These are phyloP conservation scores for Mya arenaria DNA, from an alignment of 1,140 invertebrate genomes.

Conservation along the genomic window DNA sequence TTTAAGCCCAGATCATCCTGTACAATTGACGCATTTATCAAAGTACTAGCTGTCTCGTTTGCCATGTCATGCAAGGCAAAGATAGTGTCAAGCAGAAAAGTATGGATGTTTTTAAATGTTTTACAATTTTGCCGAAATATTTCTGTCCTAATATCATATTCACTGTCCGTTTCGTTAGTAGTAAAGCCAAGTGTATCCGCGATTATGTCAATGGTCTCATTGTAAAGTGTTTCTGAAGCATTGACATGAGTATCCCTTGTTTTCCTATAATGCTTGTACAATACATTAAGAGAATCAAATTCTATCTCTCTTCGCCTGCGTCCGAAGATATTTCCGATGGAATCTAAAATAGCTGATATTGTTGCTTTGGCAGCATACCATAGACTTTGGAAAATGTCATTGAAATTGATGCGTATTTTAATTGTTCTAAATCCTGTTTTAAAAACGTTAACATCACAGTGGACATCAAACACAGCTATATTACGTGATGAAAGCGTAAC, in stretches of 20 bases:
- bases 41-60: constrained; percentile 9
- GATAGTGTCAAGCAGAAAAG: constrained; percentile 17
- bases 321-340: background rate
- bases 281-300: background rate
- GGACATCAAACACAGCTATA: constrained; percentile 42
- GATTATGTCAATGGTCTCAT: constrained; percentile 16
- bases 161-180: background rate
- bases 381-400: constrained; percentile 33
- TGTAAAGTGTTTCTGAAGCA: background rate
- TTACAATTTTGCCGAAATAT: constrained; percentile 7
- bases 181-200: background rate
- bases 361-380: constrained; percentile 49
- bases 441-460: constrained; percentile 48
- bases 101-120: background rate
- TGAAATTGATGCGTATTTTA: constrained; percentile 40
- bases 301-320: constrained; percentile 17
- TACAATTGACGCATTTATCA: background rate
- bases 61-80: constrained; percentile 6
- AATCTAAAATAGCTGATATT: constrained; percentile 1
- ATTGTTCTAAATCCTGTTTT: constrained; percentile 19
- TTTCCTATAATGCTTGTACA: constrained; percentile 4
- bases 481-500: constrained; percentile 33
- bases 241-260: background rate
- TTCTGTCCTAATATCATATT: constrained; percentile 22
- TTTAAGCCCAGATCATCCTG: background rate